Conservation (phyloP, 1,140 invertebrate species). For the Aphelenchoides avenae region DNA sequence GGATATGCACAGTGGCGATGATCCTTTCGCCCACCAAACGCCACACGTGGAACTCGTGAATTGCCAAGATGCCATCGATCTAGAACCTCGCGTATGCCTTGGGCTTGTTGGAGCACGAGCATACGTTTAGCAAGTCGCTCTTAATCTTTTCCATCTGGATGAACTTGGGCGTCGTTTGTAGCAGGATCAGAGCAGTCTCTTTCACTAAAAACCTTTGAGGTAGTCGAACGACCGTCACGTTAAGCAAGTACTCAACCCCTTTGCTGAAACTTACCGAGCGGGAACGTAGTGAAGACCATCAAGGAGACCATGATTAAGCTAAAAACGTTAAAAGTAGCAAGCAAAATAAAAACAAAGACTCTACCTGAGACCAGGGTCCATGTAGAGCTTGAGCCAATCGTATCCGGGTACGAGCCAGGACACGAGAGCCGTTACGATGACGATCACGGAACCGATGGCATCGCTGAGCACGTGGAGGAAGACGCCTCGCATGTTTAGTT, state of each 20-base stretch:
- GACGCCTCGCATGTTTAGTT: slow-evolving; percentile 95
- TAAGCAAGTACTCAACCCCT: too few relatives aligned
- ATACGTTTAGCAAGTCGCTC: slow-evolving; percentile 61
- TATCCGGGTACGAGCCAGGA: slow-evolving; percentile 81
- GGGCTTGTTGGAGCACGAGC: slow-evolving; percentile 15
- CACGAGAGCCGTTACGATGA: slow-evolving; percentile 80
- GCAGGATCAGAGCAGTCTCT: slow-evolving; percentile 65
- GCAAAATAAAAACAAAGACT: slow-evolving; percentile 8
- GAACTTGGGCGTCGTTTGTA: slow-evolving; percentile 66
- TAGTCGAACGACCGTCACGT: too few relatives aligned
- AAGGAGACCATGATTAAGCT: slow-evolving; percentile 65
- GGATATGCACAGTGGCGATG: slow-evolving; percentile 66
- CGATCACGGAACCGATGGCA: slow-evolving; percentile 77
- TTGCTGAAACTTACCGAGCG: slow-evolving; percentile 62
- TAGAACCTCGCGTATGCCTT: slow-evolving; percentile 33
- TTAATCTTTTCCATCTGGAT: slow-evolving; percentile 63
- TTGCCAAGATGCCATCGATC: slow-evolving; percentile 64
- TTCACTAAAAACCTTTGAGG: slow-evolving; percentile 62
- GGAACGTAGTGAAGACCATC: slow-evolving; percentile 64
- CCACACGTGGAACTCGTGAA: slow-evolving; percentile 68
- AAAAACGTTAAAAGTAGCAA: slow-evolving; percentile 38
- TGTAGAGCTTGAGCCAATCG: slow-evolving; percentile 70
- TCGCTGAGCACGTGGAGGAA: slow-evolving; percentile 91
- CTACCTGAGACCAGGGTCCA: slow-evolving; percentile 83
- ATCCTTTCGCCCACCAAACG: slow-evolving; percentile 65